These are phyloP conservation scores for Brachionichthys hirsutus DNA, from an alignment of 2,113 vertebrate species.

Conservation along the genomic window DNA sequence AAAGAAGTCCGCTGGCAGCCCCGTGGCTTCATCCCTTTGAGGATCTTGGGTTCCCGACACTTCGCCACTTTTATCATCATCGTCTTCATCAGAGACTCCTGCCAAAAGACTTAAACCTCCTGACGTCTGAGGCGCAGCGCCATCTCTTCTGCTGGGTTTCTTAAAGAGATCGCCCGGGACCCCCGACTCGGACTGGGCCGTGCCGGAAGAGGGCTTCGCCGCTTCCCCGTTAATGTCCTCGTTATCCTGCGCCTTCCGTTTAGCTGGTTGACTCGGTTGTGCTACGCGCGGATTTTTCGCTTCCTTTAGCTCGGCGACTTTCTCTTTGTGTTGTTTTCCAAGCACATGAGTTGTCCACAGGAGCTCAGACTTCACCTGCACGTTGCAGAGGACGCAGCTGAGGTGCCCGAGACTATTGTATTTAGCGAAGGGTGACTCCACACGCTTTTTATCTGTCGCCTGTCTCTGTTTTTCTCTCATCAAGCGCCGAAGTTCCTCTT, in stretches of 20 bases:
- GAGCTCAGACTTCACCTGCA: conserved; percentile 86
- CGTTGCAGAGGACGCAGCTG: conserved; percentile 85
- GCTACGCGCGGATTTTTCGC: conserved; percentile 50
- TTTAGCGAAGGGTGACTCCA: conserved; percentile 91
- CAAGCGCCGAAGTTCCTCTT: conserved; percentile 89
- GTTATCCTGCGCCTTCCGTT: conserved; percentile 81
- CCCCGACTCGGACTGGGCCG: conserved; percentile 50
- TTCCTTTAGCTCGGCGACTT: conserved; percentile 82
- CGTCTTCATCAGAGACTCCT: conserved; percentile 80
- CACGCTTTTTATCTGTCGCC: conserved; percentile 79
- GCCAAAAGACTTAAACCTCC: conserved; percentile 76
- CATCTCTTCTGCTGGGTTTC: conserved; percentile 19
- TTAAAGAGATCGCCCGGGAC: conserved; percentile 77
- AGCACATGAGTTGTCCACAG: conserved; percentile 92
- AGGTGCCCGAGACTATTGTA: conserved; percentile 91
- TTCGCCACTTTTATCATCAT: conserved; percentile 52
- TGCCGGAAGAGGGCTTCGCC: conserved; percentile 62
- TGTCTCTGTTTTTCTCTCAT: conserved; percentile 90
- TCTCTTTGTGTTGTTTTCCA: conserved; percentile 91
- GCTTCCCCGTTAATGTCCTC: conserved; percentile 75
- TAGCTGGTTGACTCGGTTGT: conserved; percentile 55
- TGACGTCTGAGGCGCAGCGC: conserved; percentile 24
- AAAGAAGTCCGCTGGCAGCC: conserved; percentile 81
- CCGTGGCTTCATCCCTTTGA: conserved; percentile 44
- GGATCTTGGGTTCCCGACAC: conserved; percentile 24